phyloP scores from a whole-genome alignment of 2,888 invertebrate species.

The Hyppa rectilinea region DNA sequence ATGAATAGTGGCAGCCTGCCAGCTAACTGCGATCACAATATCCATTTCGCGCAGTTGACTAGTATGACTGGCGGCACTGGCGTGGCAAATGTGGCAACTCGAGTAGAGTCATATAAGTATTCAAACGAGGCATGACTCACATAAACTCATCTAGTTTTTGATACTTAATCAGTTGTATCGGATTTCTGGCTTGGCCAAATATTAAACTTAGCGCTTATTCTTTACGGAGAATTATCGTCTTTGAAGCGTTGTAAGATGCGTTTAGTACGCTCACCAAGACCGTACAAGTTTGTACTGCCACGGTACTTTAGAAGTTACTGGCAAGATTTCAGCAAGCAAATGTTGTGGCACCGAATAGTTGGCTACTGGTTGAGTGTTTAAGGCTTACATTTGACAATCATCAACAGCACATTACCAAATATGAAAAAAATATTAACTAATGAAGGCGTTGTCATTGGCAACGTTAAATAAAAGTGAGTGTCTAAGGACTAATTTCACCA shows the following conservation, averaged over 20 bases:
- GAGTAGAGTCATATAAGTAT: constrained; percentile 30
- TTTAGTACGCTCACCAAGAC: no score
- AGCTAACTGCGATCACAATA: constrained; percentile 59
- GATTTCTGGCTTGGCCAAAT: no score
- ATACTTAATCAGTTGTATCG: neutral
- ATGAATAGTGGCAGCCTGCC: constrained; percentile 57
- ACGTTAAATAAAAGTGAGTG: neutral
- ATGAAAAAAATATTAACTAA: neutral
- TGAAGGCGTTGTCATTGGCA: neutral
- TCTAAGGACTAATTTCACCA: no score
- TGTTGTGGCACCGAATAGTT: neutral
- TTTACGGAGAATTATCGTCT: neutral
- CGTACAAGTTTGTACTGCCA: no score
- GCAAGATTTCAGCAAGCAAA: neutral
- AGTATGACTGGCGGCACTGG: constrained; percentile 51
- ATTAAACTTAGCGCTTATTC: neutral
- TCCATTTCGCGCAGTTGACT: constrained; percentile 61
- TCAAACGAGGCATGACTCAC: constrained; percentile 32
- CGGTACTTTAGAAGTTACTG: no score
- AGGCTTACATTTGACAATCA: neutral
- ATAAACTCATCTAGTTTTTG: constrained; percentile 11
- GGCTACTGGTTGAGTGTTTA: neutral
- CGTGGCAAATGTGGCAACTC: constrained; percentile 42
- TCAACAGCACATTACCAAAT: neutral
- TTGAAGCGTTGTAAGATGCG: no score